Base-by-base conservation (phyloP, 2,113 vertebrate species). In the Periophthalmodon schlosseri region DNA sequence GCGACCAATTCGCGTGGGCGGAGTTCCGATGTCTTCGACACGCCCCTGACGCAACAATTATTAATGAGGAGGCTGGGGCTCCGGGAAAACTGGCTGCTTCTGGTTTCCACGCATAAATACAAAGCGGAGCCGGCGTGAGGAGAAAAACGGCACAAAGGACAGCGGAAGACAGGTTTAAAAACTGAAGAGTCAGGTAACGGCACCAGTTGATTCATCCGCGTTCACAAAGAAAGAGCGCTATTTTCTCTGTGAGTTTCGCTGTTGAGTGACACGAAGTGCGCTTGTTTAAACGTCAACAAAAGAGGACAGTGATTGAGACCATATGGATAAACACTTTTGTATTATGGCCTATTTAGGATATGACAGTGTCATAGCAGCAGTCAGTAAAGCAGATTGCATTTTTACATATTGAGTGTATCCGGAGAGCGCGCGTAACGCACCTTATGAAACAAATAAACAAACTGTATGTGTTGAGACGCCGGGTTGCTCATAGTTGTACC, bases 51-150 rank as follows among this genome's bases (percentile, higher is more conserved):
- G 63, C 63, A 36, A 90, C 93, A 71, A 78, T 86, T 88, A 87
- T 93, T 86, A 85, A 93, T 77, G 69, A 91, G 85, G 87, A 87
- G 90, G 92, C 88, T 76, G 90, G 63, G 84, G 80, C 89, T 72
- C 79, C 75, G 70, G 70, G 54, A 68, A 88, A 95, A 95, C 94
- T 94, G 93, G 94, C 93, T 94, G 89, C 93, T 93, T 91, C 93
- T 94, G 93, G 94, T 95, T 95, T 88, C 89, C 88, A 91, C 81
- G 86, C 91, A 93, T 91, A 93, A 93, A 94, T 91, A 94, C 89
- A 91, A 89, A 91, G 88, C 90, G 75, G 70, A 92, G 86, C 88
- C 91, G 89, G 85, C 83, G 63, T 70, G 81, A 72, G 57, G 67
- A 79, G 75, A 67, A 85, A 87, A 84, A 66, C 83, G 68, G 74